phyloP scores from a whole-genome alignment of 2,888 invertebrate species.

The Elgonia sp. region DNA sequence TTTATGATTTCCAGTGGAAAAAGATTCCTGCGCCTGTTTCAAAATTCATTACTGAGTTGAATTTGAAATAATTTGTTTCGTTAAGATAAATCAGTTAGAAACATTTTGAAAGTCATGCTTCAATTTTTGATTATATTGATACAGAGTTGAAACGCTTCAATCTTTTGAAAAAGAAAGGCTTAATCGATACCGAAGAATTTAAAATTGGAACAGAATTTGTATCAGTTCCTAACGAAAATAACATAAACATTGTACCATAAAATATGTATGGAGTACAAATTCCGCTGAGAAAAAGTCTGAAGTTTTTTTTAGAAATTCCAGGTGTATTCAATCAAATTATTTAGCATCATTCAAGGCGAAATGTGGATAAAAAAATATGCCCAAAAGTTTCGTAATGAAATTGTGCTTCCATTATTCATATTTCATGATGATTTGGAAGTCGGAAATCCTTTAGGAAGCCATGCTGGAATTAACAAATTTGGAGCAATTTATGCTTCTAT shows the following conservation, averaged over 20 bases:
- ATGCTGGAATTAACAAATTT: no score
- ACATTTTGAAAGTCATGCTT: constrained; percentile 31
- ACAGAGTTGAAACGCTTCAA: constrained; percentile 51
- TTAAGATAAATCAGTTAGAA: constrained; percentile 14
- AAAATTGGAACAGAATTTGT: constrained; percentile 38
- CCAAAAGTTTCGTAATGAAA: constrained; percentile 4
- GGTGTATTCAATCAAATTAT: constrained; percentile 33
- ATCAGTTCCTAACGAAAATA: neutral
- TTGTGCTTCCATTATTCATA: constrained; percentile 27
- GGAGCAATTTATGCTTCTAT: constrained; percentile 55
- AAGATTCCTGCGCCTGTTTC: no score
- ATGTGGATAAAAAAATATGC: constrained; percentile 52
- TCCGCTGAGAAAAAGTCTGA: constrained; percentile 42
- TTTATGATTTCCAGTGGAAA: no score
- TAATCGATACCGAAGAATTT: constrained; percentile 45
- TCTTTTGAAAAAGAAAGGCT: constrained; percentile 43
- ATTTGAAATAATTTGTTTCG: no score
- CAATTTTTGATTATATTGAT: constrained; percentile 39
- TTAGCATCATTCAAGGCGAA: constrained; percentile 3
- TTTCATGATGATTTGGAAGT: constrained; percentile 57
- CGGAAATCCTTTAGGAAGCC: constrained; percentile 64
- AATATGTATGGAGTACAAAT: constrained; percentile 28
- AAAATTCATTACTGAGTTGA: no score
- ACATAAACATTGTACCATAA: constrained; percentile 1
- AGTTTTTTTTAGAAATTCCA: constrained; percentile 58